These are phyloP conservation scores for Diglossa cyanea DNA, from an alignment of 2,797 vertebrate genomes.

Conservation along the genomic window DNA sequence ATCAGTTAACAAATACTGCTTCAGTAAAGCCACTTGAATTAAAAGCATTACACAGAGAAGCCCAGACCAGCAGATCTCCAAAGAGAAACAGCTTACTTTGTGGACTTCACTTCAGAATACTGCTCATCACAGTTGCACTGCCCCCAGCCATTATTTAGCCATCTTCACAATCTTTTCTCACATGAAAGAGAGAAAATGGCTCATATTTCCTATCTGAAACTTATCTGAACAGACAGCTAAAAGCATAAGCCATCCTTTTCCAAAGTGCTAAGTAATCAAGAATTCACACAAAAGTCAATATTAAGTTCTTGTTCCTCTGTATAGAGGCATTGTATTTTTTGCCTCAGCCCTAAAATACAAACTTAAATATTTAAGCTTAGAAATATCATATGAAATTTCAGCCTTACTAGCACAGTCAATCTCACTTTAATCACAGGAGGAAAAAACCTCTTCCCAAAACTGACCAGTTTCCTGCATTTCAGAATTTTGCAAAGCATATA, in stretches of 20 bases:
- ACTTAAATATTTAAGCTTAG: background rate
- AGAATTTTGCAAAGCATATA: background rate
- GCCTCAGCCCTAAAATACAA: background rate
- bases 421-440: background rate
- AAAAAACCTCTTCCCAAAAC: background rate
- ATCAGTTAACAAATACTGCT: background rate
- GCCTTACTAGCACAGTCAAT: background rate
- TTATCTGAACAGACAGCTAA: constrained; percentile 8
- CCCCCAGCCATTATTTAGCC: background rate
- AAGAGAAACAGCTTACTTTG: background rate
- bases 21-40: background rate
- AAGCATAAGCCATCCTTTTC: background rate
- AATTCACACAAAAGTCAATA: background rate
- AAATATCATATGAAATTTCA: background rate
- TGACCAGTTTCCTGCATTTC: background rate
- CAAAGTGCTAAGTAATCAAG: constrained; percentile 2
- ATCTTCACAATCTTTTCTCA: background rate
- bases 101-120: background rate
- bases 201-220: background rate
- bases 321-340: background rate
- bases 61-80: background rate
- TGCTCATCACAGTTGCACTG: background rate
- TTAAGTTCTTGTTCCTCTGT: background rate
- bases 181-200: background rate
- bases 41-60: background rate